Percentiles rank a stretch among this genome's conserved stretches.
These are phyloP conservation scores for Onychomys leucogaster DNA, from an alignment of 2,797 vertebrate genomes.

Conservation along the genomic window DNA sequence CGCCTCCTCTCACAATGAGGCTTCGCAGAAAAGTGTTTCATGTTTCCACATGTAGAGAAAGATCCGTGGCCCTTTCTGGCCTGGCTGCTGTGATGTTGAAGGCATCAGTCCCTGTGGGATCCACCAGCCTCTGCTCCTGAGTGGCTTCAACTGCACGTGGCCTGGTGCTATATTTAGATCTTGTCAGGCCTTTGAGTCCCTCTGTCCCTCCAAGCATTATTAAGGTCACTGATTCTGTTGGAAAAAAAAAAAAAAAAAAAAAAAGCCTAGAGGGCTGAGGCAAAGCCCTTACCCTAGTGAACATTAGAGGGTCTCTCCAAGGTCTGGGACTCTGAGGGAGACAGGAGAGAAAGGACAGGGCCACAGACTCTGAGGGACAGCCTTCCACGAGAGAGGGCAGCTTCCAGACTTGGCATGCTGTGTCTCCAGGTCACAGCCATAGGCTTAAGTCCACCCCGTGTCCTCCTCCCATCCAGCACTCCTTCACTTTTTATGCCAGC, in stretches of 20 bases:
- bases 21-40: slow-evolving; percentile 71
- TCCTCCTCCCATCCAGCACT: not conserved
- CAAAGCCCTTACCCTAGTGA: slow-evolving; percentile 66
- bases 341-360: not conserved
- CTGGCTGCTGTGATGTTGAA: slow-evolving; percentile 24
- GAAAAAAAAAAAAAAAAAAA: fast-evolving
- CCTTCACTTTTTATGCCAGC: not conserved
- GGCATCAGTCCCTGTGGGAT: slow-evolving; percentile 39
- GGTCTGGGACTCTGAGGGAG: slow-evolving; percentile 72
- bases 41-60: slow-evolving; percentile 64
- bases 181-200: not conserved
- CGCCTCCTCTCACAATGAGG: slow-evolving; percentile 45
- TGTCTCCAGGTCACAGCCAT: not conserved
- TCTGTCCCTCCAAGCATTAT: not conserved
- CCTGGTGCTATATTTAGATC: slow-evolving; percentile 16
- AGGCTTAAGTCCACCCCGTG: fast-evolving
- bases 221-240: slow-evolving; percentile 49
- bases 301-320: slow-evolving; percentile 39
- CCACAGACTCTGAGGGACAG: not conserved
- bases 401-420: not conserved
- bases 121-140: slow-evolving; percentile 41
- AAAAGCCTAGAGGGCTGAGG: not conserved
- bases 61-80: slow-evolving; percentile 41
- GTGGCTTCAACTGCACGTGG: not conserved
- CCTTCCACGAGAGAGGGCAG: not conserved